Evolutionary conservation across 2,888 invertebrate species (phyloP).

Genomic region (Seladonia tumulorum): DNA sequence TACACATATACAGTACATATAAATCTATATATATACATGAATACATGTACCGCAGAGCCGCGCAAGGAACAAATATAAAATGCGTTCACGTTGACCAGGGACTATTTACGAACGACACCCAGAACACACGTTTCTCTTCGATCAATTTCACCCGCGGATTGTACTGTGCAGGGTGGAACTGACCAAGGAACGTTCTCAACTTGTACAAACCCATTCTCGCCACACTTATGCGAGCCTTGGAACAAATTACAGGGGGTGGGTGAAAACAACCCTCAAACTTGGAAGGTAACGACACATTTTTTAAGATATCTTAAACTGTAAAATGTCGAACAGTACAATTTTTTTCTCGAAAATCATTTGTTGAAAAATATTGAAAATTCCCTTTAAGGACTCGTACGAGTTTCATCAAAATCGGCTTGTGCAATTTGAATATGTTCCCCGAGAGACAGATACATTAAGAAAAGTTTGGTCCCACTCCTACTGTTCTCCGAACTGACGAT

Average conservation of each 20-base stretch:
- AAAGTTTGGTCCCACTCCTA: not conserved
- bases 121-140: conserved; percentile 10
- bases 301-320: no score
- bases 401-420: no score
- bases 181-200: not conserved
- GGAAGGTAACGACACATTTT: no score
- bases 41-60: conserved; percentile 34
- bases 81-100: conserved; percentile 55
- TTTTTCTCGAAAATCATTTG: no score
- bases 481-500: not conserved
- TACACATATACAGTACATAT: conserved; percentile 23
- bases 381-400: no score
- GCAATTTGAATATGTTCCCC: no score
- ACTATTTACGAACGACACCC: conserved; percentile 32
- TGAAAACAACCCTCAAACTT: no score
- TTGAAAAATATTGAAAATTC: no score
- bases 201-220: not conserved
- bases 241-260: no score
- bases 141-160: conserved; percentile 23
- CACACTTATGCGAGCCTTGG: no score
- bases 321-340: no score
- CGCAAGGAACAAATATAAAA: conserved; percentile 36
- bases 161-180: conserved; percentile 5
- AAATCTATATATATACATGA: conserved; percentile 30
- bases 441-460: not conserved